Base-by-base conservation (phyloP, 2,888 invertebrate species). In the Drosophila kanekoi region DNA sequence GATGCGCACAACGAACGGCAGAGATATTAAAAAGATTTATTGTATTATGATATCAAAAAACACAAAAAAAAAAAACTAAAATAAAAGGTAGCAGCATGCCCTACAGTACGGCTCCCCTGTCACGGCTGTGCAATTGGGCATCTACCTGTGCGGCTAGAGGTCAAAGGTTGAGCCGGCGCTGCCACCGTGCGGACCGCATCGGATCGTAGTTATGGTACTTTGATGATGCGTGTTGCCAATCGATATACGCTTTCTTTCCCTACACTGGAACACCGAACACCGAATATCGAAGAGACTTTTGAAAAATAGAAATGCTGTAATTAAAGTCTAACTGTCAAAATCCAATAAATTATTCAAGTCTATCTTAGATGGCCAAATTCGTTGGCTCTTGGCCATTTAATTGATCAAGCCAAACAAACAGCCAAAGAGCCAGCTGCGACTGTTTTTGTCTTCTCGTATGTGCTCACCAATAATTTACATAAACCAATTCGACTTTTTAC, bases 1-100 rank as follows among this genome's bases (percentile, higher is more conserved):
- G 54, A 77, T 54, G 64, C 48, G 53, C 41, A 49, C 77, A 68
- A 78, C 67, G n/a, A 62, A 54, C 44, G 44, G 63, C 35, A 54
- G 41, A 85, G 80, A 85, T 88, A 83, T 87, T 87, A 83, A 83
- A 85, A 82, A 88, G 82, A 83, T 83, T 83, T 83, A 83, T 83
- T 73, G 88, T 57, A 79, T 83, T 87, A 87, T 83, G 86, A 83
- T 83, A 85, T 85, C 62, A 61, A 54, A 37, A 35, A n/a, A n/a
- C n/a, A 37, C 16, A 18, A 18, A 56, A 45, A 37, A 6, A 35
- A 18, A n/a, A 13, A 20, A 4, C 13, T 11, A 33, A 20, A 10
- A n/a, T 20, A 51, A 40, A 74, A 72, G 78, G 68, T 60, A 58
- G 41, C 72, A 60, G 28, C 9, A 18, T 43, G 20, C 6, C 43